Percentiles rank a stretch among this genome's conserved stretches.
phyloP scores from a whole-genome alignment of 2,888 invertebrate genomes.

The Pollenia amentaria region DNA sequence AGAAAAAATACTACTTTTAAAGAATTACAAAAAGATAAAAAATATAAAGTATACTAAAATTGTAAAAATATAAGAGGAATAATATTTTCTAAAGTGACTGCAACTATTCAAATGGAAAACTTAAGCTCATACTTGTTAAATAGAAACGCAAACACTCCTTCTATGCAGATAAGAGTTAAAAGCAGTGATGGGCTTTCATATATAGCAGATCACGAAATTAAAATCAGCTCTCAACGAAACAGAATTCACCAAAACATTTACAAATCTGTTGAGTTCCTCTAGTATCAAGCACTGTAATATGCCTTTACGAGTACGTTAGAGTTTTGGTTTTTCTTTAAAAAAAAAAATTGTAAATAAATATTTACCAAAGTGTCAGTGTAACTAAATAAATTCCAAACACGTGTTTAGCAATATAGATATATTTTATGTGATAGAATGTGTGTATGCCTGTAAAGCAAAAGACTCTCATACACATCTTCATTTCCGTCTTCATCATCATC shows the following conservation, averaged over 20 bases:
- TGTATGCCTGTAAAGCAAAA: not conserved
- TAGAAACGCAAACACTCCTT: not conserved
- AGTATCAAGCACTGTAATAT: not conserved
- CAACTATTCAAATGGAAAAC: conserved; percentile 25
- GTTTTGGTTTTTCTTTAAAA: not conserved
- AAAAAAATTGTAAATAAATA: conserved; percentile 54
- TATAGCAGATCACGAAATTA: no score
- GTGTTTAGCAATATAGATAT: not conserved
- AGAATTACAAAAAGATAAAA: not conserved
- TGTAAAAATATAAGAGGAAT: not conserved
- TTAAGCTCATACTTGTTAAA: not conserved
- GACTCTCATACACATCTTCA: conserved; percentile 3
- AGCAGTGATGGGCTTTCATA: no score
- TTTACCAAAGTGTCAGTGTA: conserved; percentile 45
- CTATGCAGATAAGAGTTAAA: no score
- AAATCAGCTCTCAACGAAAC: no score
- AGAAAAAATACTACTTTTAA: not conserved
- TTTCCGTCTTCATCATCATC: conserved; percentile 12
- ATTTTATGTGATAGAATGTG: not conserved
- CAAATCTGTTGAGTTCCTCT: no score
- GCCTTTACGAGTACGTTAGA: not conserved
- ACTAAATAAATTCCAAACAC: conserved; percentile 56
- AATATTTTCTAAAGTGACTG: conserved; percentile 57
- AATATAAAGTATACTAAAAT: not conserved
- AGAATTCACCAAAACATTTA: no score